phyloP scores from a whole-genome alignment of 2,113 vertebrate genomes.

The Ploceus nigricollis region DNA sequence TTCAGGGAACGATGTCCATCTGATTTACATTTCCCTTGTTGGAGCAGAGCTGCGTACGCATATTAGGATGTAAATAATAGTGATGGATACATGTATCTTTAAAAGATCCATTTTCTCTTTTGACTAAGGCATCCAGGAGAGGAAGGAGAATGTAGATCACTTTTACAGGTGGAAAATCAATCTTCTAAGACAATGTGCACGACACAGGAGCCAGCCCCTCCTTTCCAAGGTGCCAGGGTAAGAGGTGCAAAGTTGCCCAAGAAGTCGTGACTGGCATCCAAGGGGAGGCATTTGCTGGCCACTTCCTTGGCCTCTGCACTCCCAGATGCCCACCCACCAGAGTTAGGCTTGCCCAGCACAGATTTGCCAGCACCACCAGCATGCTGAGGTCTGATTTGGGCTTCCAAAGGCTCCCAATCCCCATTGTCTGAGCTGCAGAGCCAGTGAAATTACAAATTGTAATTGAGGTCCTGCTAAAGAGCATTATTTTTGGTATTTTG shows the following conservation, averaged over 20 bases:
- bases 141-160: slow-evolving; percentile 45
- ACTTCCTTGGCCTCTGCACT: background rate
- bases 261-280: background rate
- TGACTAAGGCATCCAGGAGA: slow-evolving; percentile 43
- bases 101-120: slow-evolving; percentile 77
- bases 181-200: slow-evolving; percentile 38
- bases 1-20: slow-evolving; percentile 71
- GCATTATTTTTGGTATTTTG: background rate
- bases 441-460: background rate
- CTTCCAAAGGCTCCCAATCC: background rate
- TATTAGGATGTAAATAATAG: slow-evolving; percentile 80
- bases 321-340: background rate
- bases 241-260: background rate
- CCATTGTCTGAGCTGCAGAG: background rate
- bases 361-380: background rate
- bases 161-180: slow-evolving; percentile 62
- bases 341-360: background rate
- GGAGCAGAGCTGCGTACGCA: slow-evolving; percentile 59
- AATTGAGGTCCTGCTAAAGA: background rate
- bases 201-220: background rate
- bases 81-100: slow-evolving; percentile 79
- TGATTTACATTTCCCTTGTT: slow-evolving; percentile 78
- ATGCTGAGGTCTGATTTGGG: background rate
- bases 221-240: background rate
- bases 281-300: background rate